These are phyloP conservation scores for Adelges cooleyi DNA, from an alignment of 1,140 invertebrate genomes.

Conservation along the genomic window DNA sequence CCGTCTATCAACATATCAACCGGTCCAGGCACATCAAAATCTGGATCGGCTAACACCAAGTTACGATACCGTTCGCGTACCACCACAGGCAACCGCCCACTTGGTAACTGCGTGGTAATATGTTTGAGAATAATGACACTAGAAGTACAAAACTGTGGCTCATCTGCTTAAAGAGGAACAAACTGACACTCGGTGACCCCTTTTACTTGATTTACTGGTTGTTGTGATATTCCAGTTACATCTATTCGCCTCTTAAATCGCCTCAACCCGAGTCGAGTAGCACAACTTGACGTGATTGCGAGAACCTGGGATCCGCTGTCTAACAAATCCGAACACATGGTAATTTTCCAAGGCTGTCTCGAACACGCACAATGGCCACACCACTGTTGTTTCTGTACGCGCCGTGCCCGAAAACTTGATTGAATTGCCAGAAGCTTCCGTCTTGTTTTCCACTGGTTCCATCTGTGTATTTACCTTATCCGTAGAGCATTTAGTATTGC, in stretches of 20 bases:
- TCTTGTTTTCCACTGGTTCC: neutral
- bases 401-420: neutral
- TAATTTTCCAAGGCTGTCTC: neutral
- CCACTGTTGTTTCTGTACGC: neutral
- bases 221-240: neutral
- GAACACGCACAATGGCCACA: neutral
- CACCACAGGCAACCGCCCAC: neutral
- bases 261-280: neutral
- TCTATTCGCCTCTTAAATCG: neutral
- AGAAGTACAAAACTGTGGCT: neutral
- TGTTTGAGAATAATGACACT: neutral
- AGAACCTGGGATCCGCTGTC: neutral
- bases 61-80: neutral
- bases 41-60: neutral
- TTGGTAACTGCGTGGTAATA: neutral
- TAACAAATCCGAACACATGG: neutral
- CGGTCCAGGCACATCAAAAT: neutral
- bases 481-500: neutral
- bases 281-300: neutral
- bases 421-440: neutral
- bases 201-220: neutral
- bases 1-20: neutral
- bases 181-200: neutral
- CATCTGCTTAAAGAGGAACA: neutral
- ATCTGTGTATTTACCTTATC: neutral